Conservation (phyloP, 2,113 vertebrate species). For the Emberiza fucata region DNA sequence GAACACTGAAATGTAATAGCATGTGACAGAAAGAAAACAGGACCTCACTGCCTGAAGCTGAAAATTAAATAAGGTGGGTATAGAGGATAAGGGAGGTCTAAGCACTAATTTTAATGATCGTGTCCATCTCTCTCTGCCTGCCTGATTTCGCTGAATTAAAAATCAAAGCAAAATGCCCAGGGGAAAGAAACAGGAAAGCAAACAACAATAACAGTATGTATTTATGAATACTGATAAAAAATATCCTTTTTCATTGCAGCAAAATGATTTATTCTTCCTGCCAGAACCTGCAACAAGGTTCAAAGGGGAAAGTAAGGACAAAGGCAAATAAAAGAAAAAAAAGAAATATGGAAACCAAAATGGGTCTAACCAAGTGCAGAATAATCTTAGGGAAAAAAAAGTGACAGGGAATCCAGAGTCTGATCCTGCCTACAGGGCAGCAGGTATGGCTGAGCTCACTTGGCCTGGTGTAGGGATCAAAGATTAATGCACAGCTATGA, state of each 20-base stretch:
- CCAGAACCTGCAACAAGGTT: not conserved
- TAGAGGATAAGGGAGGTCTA: not conserved
- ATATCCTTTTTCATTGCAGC: not conserved
- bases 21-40: not conserved
- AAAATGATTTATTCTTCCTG: not conserved
- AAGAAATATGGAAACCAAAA: not conserved
- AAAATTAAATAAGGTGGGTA: not conserved
- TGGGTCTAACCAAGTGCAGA: not conserved
- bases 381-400: not conserved
- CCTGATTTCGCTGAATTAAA: not conserved
- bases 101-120: not conserved
- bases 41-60: not conserved
- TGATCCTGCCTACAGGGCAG: not conserved
- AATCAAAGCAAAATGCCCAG: not conserved
- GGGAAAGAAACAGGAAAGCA: not conserved
- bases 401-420: not conserved
- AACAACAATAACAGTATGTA: not conserved
- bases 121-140: not conserved
- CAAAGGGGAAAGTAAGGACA: not conserved
- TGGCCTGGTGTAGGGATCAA: not conserved
- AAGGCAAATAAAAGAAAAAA: not conserved
- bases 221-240: not conserved
- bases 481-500: not conserved
- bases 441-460: not conserved
- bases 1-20: not conserved